phyloP scores from a whole-genome alignment of 2,888 invertebrate species.

The Lissonota sp. region DNA sequence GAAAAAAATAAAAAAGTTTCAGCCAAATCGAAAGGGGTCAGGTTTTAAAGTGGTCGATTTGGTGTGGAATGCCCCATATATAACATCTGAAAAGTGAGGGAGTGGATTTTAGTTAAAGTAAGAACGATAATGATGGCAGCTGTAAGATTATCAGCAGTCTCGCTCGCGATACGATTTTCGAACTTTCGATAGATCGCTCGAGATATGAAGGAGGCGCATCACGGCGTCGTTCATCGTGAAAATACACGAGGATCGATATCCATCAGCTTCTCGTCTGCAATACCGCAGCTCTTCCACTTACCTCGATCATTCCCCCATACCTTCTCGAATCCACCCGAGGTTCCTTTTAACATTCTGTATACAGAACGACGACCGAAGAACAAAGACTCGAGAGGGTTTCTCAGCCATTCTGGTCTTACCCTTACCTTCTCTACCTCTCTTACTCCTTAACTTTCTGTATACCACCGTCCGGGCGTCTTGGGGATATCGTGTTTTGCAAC shows the following conservation, averaged over 20 bases:
- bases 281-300: slow-evolving; percentile 14
- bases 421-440: slow-evolving; percentile 24
- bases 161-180: background rate
- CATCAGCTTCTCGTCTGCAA: slow-evolving; percentile 32
- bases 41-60: too few species aligned
- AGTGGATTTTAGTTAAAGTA: background rate
- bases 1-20: too few species aligned
- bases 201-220: background rate
- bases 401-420: too few species aligned
- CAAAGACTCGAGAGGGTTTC: slow-evolving; percentile 43
- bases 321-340: background rate
- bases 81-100: background rate
- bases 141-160: background rate
- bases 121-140: background rate
- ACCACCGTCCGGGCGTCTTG: slow-evolving; percentile 28
- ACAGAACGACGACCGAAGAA: slow-evolving; percentile 32
- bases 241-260: slow-evolving; percentile 55
- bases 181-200: slow-evolving; percentile 1
- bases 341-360: slow-evolving; percentile 21
- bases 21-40: too few species aligned
- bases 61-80: too few species aligned
- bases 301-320: slow-evolving; percentile 18
- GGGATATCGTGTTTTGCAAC: slow-evolving; percentile 52
- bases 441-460: background rate
- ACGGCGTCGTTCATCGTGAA: slow-evolving; percentile 28